phyloP scores from a whole-genome alignment of 2,113 vertebrate species.

The Forbesichthys papilliferus region DNA sequence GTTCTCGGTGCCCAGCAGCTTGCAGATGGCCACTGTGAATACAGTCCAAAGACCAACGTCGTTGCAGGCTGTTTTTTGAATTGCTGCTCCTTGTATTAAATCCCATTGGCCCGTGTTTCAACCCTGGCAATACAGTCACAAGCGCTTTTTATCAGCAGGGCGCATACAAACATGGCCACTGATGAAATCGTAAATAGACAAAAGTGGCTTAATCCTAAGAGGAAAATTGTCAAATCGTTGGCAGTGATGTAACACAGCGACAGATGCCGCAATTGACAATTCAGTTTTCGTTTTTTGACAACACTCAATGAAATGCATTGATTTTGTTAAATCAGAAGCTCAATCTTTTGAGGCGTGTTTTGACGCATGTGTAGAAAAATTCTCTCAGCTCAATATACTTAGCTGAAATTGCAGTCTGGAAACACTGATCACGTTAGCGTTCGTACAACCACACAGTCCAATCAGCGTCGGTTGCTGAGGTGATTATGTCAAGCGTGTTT shows the following conservation, averaged over 20 bases:
- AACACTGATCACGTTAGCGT: no score
- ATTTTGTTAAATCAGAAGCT: slow-evolving; percentile 39
- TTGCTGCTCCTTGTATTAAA: slow-evolving; percentile 65
- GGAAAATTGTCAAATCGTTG: slow-evolving; percentile 52
- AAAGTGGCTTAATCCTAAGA: slow-evolving; percentile 65
- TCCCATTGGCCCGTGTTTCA: slow-evolving; percentile 60
- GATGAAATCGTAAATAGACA: slow-evolving; percentile 72
- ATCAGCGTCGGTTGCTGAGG: no score
- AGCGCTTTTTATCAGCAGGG: slow-evolving; percentile 59
- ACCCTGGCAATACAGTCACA: slow-evolving; percentile 56
- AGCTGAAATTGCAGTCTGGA: no score
- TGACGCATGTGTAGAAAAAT: slow-evolving; percentile 12
- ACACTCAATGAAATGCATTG: slow-evolving; percentile 55
- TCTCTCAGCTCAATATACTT: not conserved
- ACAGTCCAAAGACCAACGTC: slow-evolving; percentile 66
- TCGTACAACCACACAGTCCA: no score
- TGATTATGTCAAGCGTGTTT: no score
- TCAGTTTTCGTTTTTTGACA: slow-evolving; percentile 33
- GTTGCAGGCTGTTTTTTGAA: slow-evolving; percentile 68
- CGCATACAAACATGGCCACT: slow-evolving; percentile 63
- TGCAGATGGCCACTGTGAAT: slow-evolving; percentile 74
- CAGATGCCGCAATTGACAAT: slow-evolving; percentile 67
- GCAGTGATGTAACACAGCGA: slow-evolving; percentile 44
- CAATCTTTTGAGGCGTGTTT: slow-evolving; percentile 18
- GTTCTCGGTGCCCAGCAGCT: slow-evolving; percentile 60